A percentile compares a stretch with the other conserved stretches of the same genome.
Evolutionary conservation across 2,888 invertebrate species (phyloP).

Genomic region (Hoplodrina ambigua): DNA sequence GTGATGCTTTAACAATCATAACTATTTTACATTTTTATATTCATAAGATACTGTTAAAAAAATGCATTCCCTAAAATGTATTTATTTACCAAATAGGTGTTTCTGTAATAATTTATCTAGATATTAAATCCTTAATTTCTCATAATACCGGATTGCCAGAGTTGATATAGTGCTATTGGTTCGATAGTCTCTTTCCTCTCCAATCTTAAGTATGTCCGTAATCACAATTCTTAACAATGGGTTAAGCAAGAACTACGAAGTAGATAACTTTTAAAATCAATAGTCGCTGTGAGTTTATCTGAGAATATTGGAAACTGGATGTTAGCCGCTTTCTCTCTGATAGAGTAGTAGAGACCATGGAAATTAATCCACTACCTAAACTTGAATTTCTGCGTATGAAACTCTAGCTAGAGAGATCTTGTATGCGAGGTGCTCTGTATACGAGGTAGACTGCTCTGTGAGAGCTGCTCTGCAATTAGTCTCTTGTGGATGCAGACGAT

Average conservation of each 20-base stretch:
- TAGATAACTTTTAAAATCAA: not conserved
- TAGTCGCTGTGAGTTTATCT: not conserved
- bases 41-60: no score
- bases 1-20: no score
- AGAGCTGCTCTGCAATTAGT: constrained; percentile 5
- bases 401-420: constrained; percentile 1
- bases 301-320: not conserved
- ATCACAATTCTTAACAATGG: not conserved
- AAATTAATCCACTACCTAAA: not conserved
- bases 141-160: not conserved
- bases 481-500: not conserved
- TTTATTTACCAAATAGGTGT: no score
- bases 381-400: not conserved
- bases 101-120: no score
- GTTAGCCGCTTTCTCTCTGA: not conserved
- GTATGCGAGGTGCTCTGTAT: constrained; percentile 3
- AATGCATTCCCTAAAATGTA: no score
- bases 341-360: not conserved
- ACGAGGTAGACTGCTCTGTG: no score
- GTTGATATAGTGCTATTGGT: no score
- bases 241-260: not conserved
- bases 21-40: no score
- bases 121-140: not conserved
- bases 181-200: not conserved
- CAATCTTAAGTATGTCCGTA: not conserved